Base-by-base conservation (phyloP, 2,888 invertebrate species). In the Criorhina ranunculi region DNA sequence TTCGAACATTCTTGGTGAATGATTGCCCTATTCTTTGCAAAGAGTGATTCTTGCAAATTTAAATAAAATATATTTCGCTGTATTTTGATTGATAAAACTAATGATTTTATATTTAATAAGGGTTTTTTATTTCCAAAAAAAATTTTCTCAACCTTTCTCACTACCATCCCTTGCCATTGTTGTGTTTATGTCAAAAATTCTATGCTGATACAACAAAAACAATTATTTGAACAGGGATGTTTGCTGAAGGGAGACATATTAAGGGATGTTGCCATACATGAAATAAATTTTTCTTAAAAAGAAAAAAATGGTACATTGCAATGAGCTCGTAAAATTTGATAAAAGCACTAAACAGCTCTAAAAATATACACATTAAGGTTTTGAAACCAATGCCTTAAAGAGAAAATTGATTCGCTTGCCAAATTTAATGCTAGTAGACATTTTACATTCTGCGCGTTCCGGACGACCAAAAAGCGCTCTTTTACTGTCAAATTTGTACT, bases 1-100 rank as follows among this genome's bases (percentile, higher is more conserved):
- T 78, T 89, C 89, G 62, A 88, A 89, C 89, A 89, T 89, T 57
- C 64, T 86, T 62, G 6, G n/a, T 29, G 8, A 37, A 35, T 44
- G 4, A 8, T 19, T 31, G 33, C 2, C 12, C 5, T 35, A 12
- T 53, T 33, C 29, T 59, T 57, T 37, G 42, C 44, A 57, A 55
- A 31, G 11, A 37, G 19, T 17, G 12, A 35, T 46, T 42, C 46
- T 55, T 64, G 64, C 35, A 35, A 31, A 49, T 42, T 62, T 35
- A 31, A n/a, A 19, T 7, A 11, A 66, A 17, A 1, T 29, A 17
- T 17, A 62, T 17, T 24, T 12, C 6, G 3, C 6, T 42, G 0
- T 59, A 59, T 49, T 62, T 37, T 44, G 24, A 15, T 64, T 66
- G 37, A 44, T 44, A 24, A 24, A 62, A 73, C 73, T 35, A 53